These are phyloP conservation scores for Melitaea athalia DNA, from an alignment of 2,888 invertebrate species.

Conservation along the genomic window DNA sequence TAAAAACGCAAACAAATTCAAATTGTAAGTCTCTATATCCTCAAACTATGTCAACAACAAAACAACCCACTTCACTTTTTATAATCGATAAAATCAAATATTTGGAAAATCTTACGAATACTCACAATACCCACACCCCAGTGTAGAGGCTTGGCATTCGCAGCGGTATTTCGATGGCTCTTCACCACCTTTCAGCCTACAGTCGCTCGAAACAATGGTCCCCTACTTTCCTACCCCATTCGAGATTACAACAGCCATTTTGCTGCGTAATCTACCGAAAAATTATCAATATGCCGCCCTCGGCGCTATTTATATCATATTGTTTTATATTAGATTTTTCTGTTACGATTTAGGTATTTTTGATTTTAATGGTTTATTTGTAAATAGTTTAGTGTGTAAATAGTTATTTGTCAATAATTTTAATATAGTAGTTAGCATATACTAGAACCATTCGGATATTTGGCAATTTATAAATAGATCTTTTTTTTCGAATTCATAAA, in stretches of 20 bases:
- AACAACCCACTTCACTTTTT: slow-evolving; percentile 15
- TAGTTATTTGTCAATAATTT: no score
- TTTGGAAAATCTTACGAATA: slow-evolving; percentile 18
- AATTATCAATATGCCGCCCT: slow-evolving; percentile 22
- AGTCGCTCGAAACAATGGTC: slow-evolving; percentile 44
- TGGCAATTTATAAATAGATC: no score
- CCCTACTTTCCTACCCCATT: slow-evolving; percentile 23
- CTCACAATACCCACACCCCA: slow-evolving; percentile 4
- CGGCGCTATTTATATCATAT: slow-evolving; percentile 11
- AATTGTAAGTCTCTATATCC: neutral
- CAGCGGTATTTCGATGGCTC: slow-evolving; percentile 42
- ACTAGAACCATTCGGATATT: no score
- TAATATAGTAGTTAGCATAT: no score
- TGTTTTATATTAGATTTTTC: neutral
- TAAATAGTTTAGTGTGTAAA: no score
- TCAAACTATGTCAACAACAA: slow-evolving; percentile 5
- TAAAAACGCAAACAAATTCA: no score
- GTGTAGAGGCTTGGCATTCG: slow-evolving; percentile 34
- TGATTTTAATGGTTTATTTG: neutral
- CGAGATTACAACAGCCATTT: slow-evolving; percentile 15
- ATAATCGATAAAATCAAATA: slow-evolving; percentile 21
- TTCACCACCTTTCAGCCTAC: slow-evolving; percentile 43
- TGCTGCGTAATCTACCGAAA: slow-evolving; percentile 29
- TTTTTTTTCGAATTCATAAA: no score
- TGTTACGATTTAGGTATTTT: neutral